Percentiles rank a stretch among this genome's conserved stretches.
These are phyloP conservation scores for Acanthis flammea DNA, from an alignment of 2,797 vertebrate species.

Conservation along the genomic window DNA sequence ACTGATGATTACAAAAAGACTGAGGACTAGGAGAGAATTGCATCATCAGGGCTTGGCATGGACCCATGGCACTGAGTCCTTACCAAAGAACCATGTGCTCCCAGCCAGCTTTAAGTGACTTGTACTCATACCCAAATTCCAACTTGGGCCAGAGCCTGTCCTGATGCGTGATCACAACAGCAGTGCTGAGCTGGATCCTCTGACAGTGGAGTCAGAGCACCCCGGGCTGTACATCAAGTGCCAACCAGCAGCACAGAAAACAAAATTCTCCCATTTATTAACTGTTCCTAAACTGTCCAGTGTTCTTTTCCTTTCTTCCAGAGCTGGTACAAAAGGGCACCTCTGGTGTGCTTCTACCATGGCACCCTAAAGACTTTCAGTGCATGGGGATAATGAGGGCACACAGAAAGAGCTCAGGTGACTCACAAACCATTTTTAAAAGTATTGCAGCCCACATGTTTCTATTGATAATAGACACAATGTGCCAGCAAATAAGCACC, in stretches of 20 bases:
- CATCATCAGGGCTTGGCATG: neutral
- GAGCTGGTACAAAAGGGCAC: neutral
- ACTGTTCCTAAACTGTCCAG: neutral
- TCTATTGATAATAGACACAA: neutral
- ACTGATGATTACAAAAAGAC: conserved; percentile 38
- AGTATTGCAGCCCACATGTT: neutral
- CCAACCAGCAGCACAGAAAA: neutral
- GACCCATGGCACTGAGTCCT: neutral
- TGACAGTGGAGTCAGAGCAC: neutral
- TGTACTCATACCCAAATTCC: neutral
- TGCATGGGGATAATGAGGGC: neutral
- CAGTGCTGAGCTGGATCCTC: neutral
- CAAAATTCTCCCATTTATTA: neutral
- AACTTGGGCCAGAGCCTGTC: neutral
- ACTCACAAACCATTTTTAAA: neutral
- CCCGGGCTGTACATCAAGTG: rapidly evolving
- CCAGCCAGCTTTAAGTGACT: neutral
- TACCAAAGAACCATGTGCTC: neutral
- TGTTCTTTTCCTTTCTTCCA: neutral
- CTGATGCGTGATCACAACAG: neutral
- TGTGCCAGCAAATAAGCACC: neutral
- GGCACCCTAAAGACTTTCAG: neutral
- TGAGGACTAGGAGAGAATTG: neutral
- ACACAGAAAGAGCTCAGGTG: neutral
- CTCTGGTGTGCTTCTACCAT: neutral